Base-by-base conservation (phyloP, 2,113 vertebrate genomes). In the Pluvialis apricaria region DNA sequence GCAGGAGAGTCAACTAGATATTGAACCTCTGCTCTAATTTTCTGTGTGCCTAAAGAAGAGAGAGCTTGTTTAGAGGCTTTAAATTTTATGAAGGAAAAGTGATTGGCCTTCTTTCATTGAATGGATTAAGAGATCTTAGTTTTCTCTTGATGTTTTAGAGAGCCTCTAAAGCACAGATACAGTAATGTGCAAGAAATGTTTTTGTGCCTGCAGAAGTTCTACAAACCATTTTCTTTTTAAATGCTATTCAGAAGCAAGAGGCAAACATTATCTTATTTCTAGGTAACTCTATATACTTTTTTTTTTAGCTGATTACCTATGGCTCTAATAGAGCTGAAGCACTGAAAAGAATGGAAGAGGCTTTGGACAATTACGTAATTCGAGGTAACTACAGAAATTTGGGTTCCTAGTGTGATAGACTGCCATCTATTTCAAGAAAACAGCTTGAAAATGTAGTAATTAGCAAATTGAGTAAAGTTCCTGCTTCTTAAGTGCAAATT, bases 301-400 rank as follows among this genome's bases (percentile, higher is more conserved):
- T 88, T 83, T 85, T 97, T 83, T 91, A 99, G 99, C 90, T 99
- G 89, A 98, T 99, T 85, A 99, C 99, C 4, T 99, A 99, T 61
- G 99, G 99, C 71, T 98, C 98, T 47, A 98, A 98, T 28, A 98
- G 99, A 97, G 97, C 97, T 26, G 99, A 99, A 97, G 99, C 99
- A 15, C 96, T 99, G 20, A 97, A 98, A 95, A 98, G 98, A 96
- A 99, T 99, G 98, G 98, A 99, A 97, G 98, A 99, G 2, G 99
- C 99, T 34, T 97, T 99, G 96, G 99, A 99, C 96, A 99, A 98
- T 97, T 99, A 99, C 0, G 98, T 99, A 38, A 99, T 99, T 94
- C 98, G 99, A 99, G 99, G 99, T 99, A 98, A 98, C 84, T 97
- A 91, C 94, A 96, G 54, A 94, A 79, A 66, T 94, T 83, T 90